These are phyloP conservation scores for Antedon bifida DNA, from an alignment of 35 echinoderm and acorn worm genomes.

Conservation along the genomic window DNA sequence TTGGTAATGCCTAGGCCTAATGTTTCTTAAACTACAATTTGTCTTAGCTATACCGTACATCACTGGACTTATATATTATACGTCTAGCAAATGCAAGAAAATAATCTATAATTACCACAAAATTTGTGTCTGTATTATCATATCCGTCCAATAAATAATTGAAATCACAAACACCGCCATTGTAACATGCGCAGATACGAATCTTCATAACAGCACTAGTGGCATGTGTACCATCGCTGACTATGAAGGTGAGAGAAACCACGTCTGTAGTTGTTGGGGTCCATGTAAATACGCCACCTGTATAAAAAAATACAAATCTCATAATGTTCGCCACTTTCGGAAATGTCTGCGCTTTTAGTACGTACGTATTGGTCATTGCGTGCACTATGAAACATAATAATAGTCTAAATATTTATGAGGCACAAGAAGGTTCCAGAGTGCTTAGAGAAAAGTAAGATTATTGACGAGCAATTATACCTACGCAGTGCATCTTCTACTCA, in stretches of 20 bases:
- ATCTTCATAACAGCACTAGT: conserved; percentile 23
- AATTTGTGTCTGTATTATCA: conserved; percentile 29
- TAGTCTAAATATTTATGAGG: no score
- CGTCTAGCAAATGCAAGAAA: neutral
- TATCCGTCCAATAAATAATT: conserved; percentile 32
- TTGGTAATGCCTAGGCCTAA: neutral
- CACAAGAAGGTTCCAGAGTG: no score
- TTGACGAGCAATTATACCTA: no score
- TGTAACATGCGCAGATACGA: conserved; percentile 51
- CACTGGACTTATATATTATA: neutral
- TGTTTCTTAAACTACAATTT: neutral
- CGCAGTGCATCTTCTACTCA: neutral
- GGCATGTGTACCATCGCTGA: conserved; percentile 27
- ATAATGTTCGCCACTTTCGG: no score
- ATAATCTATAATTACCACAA: conserved; percentile 43
- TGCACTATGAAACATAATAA: no score
- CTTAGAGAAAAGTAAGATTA: no score
- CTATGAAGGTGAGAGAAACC: conserved; percentile 39
- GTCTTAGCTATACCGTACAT: neutral
- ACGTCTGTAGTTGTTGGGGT: conserved; percentile 26
- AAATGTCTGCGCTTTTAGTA: no score
- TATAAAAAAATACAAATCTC: neutral
- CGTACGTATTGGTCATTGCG: no score
- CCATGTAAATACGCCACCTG: conserved; percentile 58
- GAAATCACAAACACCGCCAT: conserved; percentile 51